Conservation (phyloP, 2,113 vertebrate genomes). For the Protobothrops flavoviridis region DNA sequence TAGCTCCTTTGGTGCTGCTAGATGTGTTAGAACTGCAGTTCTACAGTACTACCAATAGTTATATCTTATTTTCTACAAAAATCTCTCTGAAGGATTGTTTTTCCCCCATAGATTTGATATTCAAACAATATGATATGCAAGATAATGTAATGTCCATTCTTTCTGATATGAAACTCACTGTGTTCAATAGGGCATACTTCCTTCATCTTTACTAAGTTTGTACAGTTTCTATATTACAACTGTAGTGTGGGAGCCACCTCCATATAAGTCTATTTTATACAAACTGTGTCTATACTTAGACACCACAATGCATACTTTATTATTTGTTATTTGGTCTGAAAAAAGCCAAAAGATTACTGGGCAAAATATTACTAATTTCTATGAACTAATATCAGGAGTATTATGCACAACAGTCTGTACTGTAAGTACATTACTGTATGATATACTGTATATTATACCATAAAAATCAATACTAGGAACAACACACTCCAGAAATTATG, state of each 20-base stretch:
- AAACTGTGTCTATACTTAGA: neutral
- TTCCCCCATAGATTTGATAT: neutral
- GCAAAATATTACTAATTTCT: neutral
- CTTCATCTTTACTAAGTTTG: neutral
- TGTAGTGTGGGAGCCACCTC: neutral
- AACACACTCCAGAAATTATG: neutral
- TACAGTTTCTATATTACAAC: neutral
- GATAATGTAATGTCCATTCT: neutral
- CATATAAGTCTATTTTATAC: neutral
- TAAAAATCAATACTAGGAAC: neutral
- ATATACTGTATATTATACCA: neutral
- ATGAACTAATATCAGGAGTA: neutral
- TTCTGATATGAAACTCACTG: neutral
- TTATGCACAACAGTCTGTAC: neutral
- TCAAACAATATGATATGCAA: neutral
- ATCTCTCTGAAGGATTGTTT: neutral
- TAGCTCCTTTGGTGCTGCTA: neutral
- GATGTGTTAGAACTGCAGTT: neutral
- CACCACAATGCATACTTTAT: neutral
- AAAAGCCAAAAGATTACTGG: no score
- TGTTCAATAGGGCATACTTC: neutral
- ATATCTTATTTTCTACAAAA: neutral
- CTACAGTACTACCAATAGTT: neutral
- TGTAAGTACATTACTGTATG: neutral
- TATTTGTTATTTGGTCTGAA: neutral